Percentiles rank a stretch among this genome's conserved stretches.
Conservation (phyloP, 2,113 vertebrate genomes). For the Istiophorus platypterus region DNA sequence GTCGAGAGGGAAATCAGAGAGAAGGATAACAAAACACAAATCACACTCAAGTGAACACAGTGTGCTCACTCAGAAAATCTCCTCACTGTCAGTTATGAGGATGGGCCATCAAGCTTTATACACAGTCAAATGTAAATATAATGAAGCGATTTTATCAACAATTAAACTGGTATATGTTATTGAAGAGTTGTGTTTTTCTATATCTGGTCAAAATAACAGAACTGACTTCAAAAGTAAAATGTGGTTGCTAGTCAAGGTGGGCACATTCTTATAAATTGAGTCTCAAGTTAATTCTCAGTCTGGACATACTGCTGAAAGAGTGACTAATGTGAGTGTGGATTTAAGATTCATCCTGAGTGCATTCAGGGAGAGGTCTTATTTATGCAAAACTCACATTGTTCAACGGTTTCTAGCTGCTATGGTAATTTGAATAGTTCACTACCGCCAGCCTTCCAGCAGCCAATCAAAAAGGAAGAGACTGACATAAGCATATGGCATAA, state of each 20-base stretch:
- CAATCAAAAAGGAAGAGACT: slow-evolving; percentile 32
- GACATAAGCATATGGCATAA: slow-evolving; percentile 23
- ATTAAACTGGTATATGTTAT: slow-evolving; percentile 27
- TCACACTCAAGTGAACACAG: background rate
- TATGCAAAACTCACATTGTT: background rate
- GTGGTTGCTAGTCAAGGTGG: background rate
- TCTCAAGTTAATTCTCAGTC: background rate
- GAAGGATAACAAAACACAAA: background rate
- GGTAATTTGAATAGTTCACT: slow-evolving; percentile 20
- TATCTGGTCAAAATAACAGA: background rate
- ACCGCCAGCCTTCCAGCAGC: slow-evolving; percentile 27
- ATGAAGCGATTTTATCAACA: slow-evolving; percentile 2
- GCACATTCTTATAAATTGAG: background rate
- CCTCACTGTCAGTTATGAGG: background rate
- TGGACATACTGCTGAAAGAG: background rate
- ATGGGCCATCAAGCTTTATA: background rate
- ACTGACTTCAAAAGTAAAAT: background rate
- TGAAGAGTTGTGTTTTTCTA: background rate
- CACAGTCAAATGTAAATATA: slow-evolving; percentile 47
- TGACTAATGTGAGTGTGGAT: slow-evolving; percentile 16
- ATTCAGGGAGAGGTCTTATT: slow-evolving; percentile 24
- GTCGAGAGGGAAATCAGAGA: background rate
- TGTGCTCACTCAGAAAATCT: background rate
- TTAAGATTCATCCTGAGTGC: slow-evolving; percentile 16
- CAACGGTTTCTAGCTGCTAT: slow-evolving; percentile 26